These are phyloP conservation scores for Platyscapa corneri DNA, from an alignment of 1,140 invertebrate genomes.

Conservation along the genomic window DNA sequence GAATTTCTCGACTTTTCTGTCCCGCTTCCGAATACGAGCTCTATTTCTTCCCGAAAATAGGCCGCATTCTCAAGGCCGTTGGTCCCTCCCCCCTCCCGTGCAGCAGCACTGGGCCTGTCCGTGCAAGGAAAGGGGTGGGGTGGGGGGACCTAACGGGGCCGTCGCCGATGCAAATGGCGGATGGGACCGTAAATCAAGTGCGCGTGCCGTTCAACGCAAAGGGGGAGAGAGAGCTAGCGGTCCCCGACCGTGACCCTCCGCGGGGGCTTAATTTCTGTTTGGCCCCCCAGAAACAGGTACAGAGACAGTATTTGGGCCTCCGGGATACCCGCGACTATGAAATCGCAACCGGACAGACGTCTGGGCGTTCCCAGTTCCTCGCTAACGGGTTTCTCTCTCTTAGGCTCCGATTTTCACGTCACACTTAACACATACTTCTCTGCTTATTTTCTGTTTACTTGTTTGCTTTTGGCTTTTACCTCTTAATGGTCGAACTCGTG, in stretches of 20 bases:
- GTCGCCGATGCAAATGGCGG: constrained; percentile 39
- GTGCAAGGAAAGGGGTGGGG: neutral
- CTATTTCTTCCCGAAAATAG: constrained; percentile 41
- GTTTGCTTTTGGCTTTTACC: constrained; percentile 9
- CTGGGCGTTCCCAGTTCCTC: constrained; percentile 8
- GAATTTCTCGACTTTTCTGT: neutral
- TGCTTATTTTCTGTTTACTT: constrained; percentile 18
- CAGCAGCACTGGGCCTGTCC: neutral
- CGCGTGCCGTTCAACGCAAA: constrained; percentile 56
- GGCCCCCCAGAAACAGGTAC: constrained; percentile 41
- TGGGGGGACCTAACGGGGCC: constrained; percentile 7
- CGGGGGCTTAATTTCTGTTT: constrained; percentile 46
- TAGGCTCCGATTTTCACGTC: constrained; percentile 7
- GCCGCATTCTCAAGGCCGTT: constrained; percentile 19
- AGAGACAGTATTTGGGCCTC: constrained; percentile 28
- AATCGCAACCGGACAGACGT: neutral
- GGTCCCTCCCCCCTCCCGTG: neutral
- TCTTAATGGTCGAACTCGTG: neutral
- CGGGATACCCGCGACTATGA: neutral
- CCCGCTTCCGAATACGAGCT: neutral
- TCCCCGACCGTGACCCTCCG: constrained; percentile 43
- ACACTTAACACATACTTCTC: constrained; percentile 15
- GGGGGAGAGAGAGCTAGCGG: neutral
- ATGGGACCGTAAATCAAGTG: constrained; percentile 61
- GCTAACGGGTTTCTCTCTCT: constrained; percentile 23